Conservation (phyloP, 2,113 vertebrate species). For the Archilochus colubris region DNA sequence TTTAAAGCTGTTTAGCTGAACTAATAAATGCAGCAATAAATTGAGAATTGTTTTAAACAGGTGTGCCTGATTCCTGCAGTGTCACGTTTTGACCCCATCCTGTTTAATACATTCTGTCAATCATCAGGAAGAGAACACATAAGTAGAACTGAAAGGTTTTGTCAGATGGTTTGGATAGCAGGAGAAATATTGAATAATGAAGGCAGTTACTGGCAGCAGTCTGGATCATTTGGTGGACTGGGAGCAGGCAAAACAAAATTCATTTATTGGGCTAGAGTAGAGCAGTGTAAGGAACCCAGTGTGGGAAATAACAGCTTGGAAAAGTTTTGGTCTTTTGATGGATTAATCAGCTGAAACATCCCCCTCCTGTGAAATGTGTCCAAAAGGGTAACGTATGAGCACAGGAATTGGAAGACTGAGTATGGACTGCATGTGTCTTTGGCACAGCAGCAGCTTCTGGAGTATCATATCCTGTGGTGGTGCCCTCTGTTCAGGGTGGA, state of each 20-base stretch:
- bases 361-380: constrained; percentile 21
- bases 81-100: neutral
- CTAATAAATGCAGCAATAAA: neutral
- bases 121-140: neutral
- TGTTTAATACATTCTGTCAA: neutral
- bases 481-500: constrained; percentile 21
- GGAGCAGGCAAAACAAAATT: constrained; percentile 24
- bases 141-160: neutral
- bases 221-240: neutral
- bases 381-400: constrained; percentile 38
- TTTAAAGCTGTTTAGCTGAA: neutral
- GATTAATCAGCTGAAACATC: constrained; percentile 45
- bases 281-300: neutral
- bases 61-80: constrained; percentile 8
- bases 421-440: neutral
- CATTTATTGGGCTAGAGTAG: neutral
- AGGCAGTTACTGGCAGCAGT: neutral
- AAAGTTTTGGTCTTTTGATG: constrained; percentile 47
- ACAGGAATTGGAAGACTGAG: constrained; percentile 35
- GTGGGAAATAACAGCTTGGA: constrained; percentile 47
- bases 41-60: neutral
- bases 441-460: constrained; percentile 10
- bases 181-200: neutral
- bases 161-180: neutral
- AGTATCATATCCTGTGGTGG: constrained; percentile 19